Evolutionary conservation across 2,113 vertebrate genomes (phyloP).

Genomic region (Nycticryphes semicollaris): DNA sequence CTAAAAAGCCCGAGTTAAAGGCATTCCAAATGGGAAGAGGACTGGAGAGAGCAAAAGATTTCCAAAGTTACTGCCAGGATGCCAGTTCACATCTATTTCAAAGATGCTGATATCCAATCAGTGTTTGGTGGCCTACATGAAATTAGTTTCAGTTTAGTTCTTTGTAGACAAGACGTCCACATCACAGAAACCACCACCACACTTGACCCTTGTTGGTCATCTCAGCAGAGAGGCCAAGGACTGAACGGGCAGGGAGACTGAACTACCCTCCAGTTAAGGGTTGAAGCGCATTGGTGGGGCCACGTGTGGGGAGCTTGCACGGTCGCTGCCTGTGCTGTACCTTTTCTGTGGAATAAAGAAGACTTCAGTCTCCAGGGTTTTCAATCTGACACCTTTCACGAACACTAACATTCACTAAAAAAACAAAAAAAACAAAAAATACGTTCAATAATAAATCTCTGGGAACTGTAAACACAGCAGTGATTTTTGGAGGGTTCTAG

Average conservation of each 20-base stretch:
- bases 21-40: conserved; percentile 34
- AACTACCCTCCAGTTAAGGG: conserved; percentile 51
- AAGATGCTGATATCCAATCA: conserved; percentile 7
- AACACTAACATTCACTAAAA: conserved; percentile 70
- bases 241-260: conserved; percentile 65
- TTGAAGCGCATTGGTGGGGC: conserved; percentile 60
- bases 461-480: conserved; percentile 53
- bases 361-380: conserved; percentile 75
- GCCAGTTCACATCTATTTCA: conserved; percentile 22
- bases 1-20: conserved; percentile 63
- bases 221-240: conserved; percentile 54
- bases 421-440: conserved; percentile 71
- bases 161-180: conserved; percentile 36
- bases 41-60: conserved; percentile 42
- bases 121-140: conserved; percentile 27
- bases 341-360: conserved; percentile 74
- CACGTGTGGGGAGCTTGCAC: conserved; percentile 60
- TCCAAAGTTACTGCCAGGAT: conserved; percentile 36
- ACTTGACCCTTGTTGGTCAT: conserved; percentile 52
- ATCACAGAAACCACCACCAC: conserved; percentile 60
- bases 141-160: conserved; percentile 3
- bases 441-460: conserved; percentile 61
- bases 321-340: conserved; percentile 67
- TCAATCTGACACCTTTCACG: conserved; percentile 72
- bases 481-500: conserved; percentile 47